Evolutionary conservation across 2,797 vertebrate genomes (phyloP).

Genomic region (Oceanodroma leucorhoa): DNA sequence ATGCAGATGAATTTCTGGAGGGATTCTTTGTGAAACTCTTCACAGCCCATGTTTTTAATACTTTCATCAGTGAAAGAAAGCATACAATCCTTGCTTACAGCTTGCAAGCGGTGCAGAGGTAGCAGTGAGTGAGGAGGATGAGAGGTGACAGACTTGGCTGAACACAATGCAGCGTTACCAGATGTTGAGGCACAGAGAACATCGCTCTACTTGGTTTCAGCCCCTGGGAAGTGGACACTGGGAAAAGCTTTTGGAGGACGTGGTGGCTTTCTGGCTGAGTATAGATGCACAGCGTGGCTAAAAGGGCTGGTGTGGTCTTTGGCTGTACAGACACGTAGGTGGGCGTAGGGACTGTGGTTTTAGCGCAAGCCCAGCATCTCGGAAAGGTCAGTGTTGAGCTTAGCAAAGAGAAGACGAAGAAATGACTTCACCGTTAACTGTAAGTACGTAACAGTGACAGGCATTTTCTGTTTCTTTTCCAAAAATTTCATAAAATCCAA

Average conservation of each 20-base stretch:
- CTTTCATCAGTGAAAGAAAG: neutral
- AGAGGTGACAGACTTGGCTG: fast-evolving
- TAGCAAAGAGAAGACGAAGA: neutral
- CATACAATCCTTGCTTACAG: neutral
- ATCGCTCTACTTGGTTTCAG: fast-evolving
- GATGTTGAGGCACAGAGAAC: neutral
- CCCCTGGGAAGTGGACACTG: neutral
- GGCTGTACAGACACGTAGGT: neutral
- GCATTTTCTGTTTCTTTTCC: neutral
- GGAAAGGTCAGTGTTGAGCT: neutral
- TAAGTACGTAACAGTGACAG: neutral
- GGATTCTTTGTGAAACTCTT: neutral
- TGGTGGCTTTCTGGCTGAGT: neutral
- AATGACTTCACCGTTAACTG: neutral
- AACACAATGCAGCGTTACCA: fast-evolving
- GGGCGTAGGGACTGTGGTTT: neutral
- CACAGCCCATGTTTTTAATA: neutral
- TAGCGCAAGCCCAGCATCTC: fast-evolving
- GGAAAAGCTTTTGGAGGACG: neutral
- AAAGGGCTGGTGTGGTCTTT: neutral
- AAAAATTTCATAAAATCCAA: neutral
- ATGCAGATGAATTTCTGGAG: neutral
- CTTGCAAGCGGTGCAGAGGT: neutral
- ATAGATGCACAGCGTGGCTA: neutral
- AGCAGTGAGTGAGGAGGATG: neutral